phyloP scores from a whole-genome alignment of 2,797 vertebrate genomes.

The Melanogrammus aeglefinus region DNA sequence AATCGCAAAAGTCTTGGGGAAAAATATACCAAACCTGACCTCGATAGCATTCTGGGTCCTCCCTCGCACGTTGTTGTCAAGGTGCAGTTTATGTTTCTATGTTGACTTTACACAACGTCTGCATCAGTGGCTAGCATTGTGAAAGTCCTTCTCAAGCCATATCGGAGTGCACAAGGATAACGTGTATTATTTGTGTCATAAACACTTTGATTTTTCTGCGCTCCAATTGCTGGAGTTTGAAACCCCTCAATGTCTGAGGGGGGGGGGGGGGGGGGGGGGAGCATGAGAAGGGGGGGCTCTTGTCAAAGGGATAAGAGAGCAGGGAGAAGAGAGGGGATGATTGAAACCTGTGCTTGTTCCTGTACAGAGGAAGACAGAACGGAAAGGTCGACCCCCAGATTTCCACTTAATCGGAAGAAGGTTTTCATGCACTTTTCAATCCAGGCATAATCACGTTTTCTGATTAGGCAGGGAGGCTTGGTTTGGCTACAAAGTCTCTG shows the following conservation, averaged over 20 bases:
- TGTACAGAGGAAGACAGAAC: slow-evolving; percentile 37
- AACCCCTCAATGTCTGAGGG: not conserved
- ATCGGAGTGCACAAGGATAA: not conserved
- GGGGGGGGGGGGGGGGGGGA: slow-evolving; percentile 23
- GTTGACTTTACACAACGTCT: not conserved
- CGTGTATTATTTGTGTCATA: not conserved
- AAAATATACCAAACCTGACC: no score
- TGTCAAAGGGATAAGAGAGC: slow-evolving; percentile 23
- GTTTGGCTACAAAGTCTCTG: slow-evolving; percentile 52
- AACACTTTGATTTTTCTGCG: not conserved
- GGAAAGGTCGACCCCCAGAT: slow-evolving; percentile 54
- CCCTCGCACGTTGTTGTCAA: not conserved
- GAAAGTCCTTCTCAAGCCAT: no score
- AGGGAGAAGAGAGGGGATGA: slow-evolving; percentile 29
- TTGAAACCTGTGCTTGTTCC: slow-evolving; percentile 47
- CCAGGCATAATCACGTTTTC: slow-evolving; percentile 60
- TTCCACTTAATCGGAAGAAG: slow-evolving; percentile 52
- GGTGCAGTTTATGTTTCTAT: not conserved
- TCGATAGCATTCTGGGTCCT: no score
- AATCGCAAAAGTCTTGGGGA: no score
- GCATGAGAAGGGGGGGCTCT: slow-evolving; percentile 44
- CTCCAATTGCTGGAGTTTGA: not conserved
- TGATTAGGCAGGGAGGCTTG: slow-evolving; percentile 56
- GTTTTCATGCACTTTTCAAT: slow-evolving; percentile 64
- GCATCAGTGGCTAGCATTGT: not conserved